A percentile compares a stretch with the other conserved stretches of the same genome.
These are phyloP conservation scores for Serilophus lunatus DNA, from an alignment of 2,113 vertebrate genomes.

Conservation along the genomic window DNA sequence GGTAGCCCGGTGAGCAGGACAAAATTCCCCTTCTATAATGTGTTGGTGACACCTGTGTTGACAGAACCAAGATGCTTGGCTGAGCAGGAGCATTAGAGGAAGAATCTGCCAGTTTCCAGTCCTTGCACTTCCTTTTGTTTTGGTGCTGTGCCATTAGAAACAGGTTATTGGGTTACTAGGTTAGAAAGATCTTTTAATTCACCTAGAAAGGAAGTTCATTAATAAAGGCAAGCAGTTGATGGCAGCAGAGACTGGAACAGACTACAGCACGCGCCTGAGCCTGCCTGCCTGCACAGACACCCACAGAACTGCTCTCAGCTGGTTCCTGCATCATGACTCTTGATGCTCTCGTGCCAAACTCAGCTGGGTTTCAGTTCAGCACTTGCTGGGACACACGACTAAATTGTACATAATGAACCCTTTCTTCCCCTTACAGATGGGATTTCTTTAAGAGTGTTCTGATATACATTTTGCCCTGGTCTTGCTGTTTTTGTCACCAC, in stretches of 20 bases:
- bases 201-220: background rate
- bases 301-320: background rate
- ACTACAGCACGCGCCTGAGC: rapidly evolving
- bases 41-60: background rate
- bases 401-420: background rate
- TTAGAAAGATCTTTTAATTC: background rate
- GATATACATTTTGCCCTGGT: background rate
- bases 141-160: background rate
- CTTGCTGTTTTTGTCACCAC: background rate
- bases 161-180: background rate
- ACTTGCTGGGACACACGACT: background rate
- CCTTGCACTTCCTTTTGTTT: background rate
- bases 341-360: background rate
- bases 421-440: background rate
- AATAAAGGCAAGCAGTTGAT: background rate
- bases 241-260: background rate
- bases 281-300: background rate
- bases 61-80: background rate
- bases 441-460: background rate
- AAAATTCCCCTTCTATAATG: background rate
- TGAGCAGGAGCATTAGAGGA: background rate
- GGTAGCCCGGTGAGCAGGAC: constrained; percentile 87
- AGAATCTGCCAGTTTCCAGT: background rate
- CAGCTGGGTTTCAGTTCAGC: background rate
- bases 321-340: background rate